Evolutionary conservation across 2,797 vertebrate species (phyloP), one percentile per base, ranked within the genome.

Genomic region (Girardinus metallicus): DNA sequence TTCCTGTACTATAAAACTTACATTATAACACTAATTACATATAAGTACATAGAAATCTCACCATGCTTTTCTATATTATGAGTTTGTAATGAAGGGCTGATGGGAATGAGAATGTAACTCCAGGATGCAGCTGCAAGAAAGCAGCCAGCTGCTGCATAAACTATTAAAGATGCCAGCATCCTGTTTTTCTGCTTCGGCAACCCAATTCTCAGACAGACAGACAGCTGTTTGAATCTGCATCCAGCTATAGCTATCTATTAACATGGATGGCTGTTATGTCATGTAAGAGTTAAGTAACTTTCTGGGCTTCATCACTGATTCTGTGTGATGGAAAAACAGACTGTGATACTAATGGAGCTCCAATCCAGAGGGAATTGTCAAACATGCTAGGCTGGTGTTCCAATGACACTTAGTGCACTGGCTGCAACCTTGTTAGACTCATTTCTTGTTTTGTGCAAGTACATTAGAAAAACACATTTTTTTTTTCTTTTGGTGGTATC

Each of bases 61-160:
- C 36, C 7, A 36, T 26, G 39, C 10, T 21, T 34, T 36, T 4
- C n/a, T 53, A 43, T 46, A 12, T 13, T 18, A n/a, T 41, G 23
- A 55, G 41, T 60, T 73, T 78, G 29, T 31, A 15, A 39, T 46
- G 57, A 26, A 49, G 15, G 16, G 31, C 10, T 26, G 8, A 2
- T 68, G 75, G 46, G 75, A 76, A 76, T 41, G 41, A 64, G 49
- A 74, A 46, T 64, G 53, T 4, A 77, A 71, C 39, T 70, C 29
- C 47, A 34, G 78, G 55, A 80, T 75, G 55, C 81, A 90, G 76
- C 87, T 86, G 86, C 80, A 73, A 34, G 73, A 82, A 79, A 34
- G 73, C 29, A 49, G 76, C 55, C 75, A 81, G 76, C 76, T 85
- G 81, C 71, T 80, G 62, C 53, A 80, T 77, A 44, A 74, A 83